A percentile compares a stretch with the other conserved stretches of the same genome.
Evolutionary conservation across 2,113 vertebrate species (phyloP).

Genomic region (Nothoprocta perdicaria): DNA sequence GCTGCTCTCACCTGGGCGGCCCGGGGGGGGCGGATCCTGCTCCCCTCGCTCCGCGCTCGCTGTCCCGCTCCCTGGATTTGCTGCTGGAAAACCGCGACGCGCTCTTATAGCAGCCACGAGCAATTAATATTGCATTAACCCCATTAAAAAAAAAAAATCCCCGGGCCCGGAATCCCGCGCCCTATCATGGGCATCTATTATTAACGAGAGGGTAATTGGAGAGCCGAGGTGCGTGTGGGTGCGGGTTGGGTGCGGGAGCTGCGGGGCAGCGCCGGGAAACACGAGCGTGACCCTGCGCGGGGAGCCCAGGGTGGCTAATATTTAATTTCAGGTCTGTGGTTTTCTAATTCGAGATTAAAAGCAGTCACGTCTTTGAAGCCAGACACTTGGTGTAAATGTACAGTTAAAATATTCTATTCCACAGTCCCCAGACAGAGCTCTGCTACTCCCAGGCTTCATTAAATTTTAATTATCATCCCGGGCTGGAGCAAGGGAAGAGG

Average conservation of each 20-base stretch:
- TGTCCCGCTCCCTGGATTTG: slow-evolving; percentile 79
- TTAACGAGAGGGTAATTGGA: slow-evolving; percentile 78
- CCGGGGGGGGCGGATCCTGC: background rate
- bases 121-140: slow-evolving; percentile 92
- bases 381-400: slow-evolving; percentile 98
- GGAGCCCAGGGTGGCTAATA: slow-evolving; percentile 72
- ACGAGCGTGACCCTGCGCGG: slow-evolving; percentile 68
- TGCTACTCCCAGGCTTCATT: slow-evolving; percentile 96
- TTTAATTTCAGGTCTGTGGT: slow-evolving; percentile 87
- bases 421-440: slow-evolving; percentile 92
- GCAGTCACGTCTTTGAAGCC: slow-evolving; percentile 95
- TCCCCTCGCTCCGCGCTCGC: slow-evolving; percentile 43
- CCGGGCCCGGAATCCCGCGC: slow-evolving; percentile 55
- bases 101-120: slow-evolving; percentile 86
- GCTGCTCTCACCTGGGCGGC: slow-evolving; percentile 6
- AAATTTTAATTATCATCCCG: slow-evolving; percentile 98
- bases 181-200: slow-evolving; percentile 77
- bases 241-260: background rate
- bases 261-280: slow-evolving; percentile 61
- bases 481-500: slow-evolving; percentile 86
- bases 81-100: slow-evolving; percentile 81
- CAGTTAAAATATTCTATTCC: slow-evolving; percentile 99
- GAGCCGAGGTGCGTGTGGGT: slow-evolving; percentile 59
- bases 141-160: slow-evolving; percentile 53
- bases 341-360: slow-evolving; percentile 93